Evolutionary conservation across 2,797 vertebrate genomes (phyloP).

Genomic region (Rhinatrema bivittatum): DNA sequence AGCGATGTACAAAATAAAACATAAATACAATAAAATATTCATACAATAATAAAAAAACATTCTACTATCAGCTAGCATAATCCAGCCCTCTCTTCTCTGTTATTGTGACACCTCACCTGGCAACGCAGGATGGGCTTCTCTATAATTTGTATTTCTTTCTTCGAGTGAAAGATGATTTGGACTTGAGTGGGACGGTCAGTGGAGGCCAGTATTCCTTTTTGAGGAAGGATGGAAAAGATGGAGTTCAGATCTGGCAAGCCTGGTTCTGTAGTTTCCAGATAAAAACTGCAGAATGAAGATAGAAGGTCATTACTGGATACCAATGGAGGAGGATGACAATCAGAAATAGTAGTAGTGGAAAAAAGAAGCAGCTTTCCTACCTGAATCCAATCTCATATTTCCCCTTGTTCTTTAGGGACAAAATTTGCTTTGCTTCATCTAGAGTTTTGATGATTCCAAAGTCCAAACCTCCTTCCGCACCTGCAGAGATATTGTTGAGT

Average conservation of each 20-base stretch:
- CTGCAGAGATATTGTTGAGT: constrained; percentile 10
- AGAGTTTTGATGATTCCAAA: constrained; percentile 72
- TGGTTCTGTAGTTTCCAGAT: constrained; percentile 35
- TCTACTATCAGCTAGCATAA: too few species aligned
- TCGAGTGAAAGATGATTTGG: constrained; percentile 62
- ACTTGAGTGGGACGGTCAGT: constrained; percentile 48
- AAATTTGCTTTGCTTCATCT: constrained; percentile 56
- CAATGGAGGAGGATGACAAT: too few species aligned
- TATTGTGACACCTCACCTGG: constrained; percentile 75
- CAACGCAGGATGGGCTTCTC: constrained; percentile 67
- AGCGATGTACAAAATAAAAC: too few species aligned
- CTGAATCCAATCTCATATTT: constrained; percentile 74
- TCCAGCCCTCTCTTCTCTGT: too few species aligned
- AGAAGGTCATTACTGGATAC: background rate
- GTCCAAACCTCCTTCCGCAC: constrained; percentile 63
- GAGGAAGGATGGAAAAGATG: constrained; percentile 62
- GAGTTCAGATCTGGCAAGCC: constrained; percentile 39
- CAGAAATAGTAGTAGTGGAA: too few species aligned
- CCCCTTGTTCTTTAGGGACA: constrained; percentile 79
- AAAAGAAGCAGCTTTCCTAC: constrained; percentile 39
- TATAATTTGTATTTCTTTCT: constrained; percentile 56
- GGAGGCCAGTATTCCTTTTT: constrained; percentile 52
- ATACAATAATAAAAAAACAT: too few species aligned
- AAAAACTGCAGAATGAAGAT: constrained; percentile 58
- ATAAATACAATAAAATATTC: too few species aligned